phyloP scores from a whole-genome alignment of 2,888 invertebrate species.

The Hyppa rectilinea region DNA sequence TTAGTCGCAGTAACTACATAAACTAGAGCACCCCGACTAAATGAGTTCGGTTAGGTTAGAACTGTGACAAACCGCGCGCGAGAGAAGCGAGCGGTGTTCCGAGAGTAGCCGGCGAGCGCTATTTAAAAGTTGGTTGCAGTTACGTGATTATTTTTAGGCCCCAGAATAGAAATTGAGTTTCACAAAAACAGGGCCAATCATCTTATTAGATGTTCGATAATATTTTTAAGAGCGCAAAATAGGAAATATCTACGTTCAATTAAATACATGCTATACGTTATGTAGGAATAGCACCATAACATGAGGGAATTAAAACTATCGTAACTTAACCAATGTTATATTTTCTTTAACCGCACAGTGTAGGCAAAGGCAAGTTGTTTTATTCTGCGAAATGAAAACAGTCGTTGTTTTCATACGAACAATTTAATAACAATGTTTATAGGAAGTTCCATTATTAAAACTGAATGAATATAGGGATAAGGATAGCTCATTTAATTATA shows the following conservation, averaged over 20 bases:
- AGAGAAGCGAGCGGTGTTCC: neutral
- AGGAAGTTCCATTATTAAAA: slow-evolving; percentile 49
- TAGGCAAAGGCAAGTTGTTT: slow-evolving; percentile 6
- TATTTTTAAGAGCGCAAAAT: neutral
- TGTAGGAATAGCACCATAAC: neutral
- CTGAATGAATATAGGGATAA: slow-evolving; percentile 40
- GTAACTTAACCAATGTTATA: slow-evolving; percentile 10
- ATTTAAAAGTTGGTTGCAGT: neutral
- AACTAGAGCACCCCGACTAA: neutral
- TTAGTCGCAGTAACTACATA: neutral
- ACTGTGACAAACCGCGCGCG: neutral
- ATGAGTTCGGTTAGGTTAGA: neutral
- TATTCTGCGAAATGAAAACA: slow-evolving; percentile 45
- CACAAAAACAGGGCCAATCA: neutral
- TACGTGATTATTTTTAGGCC: neutral
- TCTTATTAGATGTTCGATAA: neutral
- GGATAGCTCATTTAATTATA: slow-evolving; percentile 45
- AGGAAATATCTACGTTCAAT: no score
- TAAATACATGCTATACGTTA: neutral
- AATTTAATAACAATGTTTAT: slow-evolving; percentile 48
- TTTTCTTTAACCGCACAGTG: slow-evolving; percentile 14
- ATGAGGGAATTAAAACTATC: neutral
- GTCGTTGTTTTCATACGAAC: slow-evolving; percentile 40
- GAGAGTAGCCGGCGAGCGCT: neutral
- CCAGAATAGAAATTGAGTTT: neutral